These are phyloP conservation scores for Agrotis clavis DNA, from an alignment of 2,888 invertebrate genomes.

Conservation along the genomic window DNA sequence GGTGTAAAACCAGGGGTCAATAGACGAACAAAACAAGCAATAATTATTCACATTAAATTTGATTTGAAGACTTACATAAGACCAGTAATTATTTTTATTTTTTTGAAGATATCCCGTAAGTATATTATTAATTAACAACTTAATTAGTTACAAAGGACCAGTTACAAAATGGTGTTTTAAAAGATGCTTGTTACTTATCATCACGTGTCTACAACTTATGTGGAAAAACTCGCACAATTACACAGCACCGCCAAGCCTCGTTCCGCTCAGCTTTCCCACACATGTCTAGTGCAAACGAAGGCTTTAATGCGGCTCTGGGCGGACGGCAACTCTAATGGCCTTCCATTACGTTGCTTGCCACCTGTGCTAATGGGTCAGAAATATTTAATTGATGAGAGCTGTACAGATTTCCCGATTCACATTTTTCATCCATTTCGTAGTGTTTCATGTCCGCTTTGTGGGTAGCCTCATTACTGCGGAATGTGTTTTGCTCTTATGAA, in stretches of 20 bases:
- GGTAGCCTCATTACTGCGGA: conserved; percentile 51
- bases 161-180: no score
- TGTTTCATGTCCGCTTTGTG: conserved; percentile 66
- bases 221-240: not conserved
- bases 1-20: not conserved
- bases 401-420: conserved; percentile 81
- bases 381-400: conserved; percentile 89
- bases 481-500: conserved; percentile 43
- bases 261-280: not conserved
- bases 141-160: no score
- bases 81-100: no score
- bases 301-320: conserved; percentile 66
- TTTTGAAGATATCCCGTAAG: no score
- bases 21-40: no score
- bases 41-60: no score
- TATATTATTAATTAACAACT: no score
- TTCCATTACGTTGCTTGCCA: conserved; percentile 87
- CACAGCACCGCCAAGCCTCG: not conserved
- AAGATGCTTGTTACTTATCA: no score
- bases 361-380: conserved; percentile 89
- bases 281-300: conserved; percentile 17
- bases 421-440: conserved; percentile 82
- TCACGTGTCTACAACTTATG: not conserved
- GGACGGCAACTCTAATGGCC: conserved; percentile 83
- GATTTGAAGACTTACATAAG: no score